phyloP scores from a whole-genome alignment of 2,113 vertebrate genomes.

The Axis porcinus region DNA sequence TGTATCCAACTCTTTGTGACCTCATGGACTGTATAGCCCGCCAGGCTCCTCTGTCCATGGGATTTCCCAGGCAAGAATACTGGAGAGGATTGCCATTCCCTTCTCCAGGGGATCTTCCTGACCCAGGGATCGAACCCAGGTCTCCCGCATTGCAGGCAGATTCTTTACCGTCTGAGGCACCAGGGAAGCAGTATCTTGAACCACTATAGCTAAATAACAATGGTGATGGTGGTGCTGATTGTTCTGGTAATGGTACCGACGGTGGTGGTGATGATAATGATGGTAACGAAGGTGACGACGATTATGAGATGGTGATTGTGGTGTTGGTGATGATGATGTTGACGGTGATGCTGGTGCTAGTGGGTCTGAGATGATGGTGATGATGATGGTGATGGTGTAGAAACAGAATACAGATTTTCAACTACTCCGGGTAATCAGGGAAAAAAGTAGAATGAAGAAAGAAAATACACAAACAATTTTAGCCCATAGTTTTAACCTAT shows the following conservation, averaged over 20 bases:
- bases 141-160: not conserved
- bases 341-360: not conserved
- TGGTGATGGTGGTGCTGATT: fast-evolving
- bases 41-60: not conserved
- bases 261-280: fast-evolving
- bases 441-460: not conserved
- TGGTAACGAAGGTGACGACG: fast-evolving
- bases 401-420: not conserved
- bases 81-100: not conserved
- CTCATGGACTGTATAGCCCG: not conserved
- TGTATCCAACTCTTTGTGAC: not conserved
- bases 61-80: not conserved
- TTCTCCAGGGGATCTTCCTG: not conserved
- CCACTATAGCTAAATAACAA: not conserved
- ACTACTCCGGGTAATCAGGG: not conserved
- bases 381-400: not conserved
- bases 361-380: not conserved
- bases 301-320: not conserved
- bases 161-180: not conserved
- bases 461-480: not conserved
- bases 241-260: fast-evolving
- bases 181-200: not conserved
- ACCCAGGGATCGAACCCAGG: fast-evolving
- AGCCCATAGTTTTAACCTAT: not conserved
- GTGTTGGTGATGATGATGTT: not conserved